Percentiles rank a stretch among this genome's conserved stretches.
Conservation (phyloP, 1,140 invertebrate species). For the fruit fly (Drosophila melanogaster) region DNA sequence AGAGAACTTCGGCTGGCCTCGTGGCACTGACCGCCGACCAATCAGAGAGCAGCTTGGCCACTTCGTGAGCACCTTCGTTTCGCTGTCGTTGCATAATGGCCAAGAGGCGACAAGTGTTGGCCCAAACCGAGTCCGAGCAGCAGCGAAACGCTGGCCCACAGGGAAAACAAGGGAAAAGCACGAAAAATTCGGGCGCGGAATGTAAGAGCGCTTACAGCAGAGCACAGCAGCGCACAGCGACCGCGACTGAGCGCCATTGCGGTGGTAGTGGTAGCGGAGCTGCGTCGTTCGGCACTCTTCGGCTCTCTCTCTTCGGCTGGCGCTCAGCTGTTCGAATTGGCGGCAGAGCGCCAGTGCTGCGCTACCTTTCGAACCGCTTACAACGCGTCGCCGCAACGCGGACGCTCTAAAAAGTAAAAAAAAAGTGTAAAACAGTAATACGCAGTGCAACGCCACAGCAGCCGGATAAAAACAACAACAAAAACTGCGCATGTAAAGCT, state of each 20-base stretch:
- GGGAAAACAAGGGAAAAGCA: slow-evolving; percentile 12
- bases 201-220: slow-evolving; percentile 47
- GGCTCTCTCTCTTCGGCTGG: slow-evolving; percentile 5
- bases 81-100: slow-evolving; percentile 72
- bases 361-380: slow-evolving; percentile 66
- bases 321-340: background rate
- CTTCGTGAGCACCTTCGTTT: slow-evolving; percentile 39
- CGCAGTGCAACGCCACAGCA: slow-evolving; percentile 35
- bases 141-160: slow-evolving; percentile 6
- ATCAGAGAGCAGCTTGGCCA: slow-evolving; percentile 55
- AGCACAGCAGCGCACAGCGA: slow-evolving; percentile 30
- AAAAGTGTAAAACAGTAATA: slow-evolving; percentile 15
- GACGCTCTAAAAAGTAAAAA: slow-evolving; percentile 27
- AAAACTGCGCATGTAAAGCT: slow-evolving; percentile 58
- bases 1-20: slow-evolving; percentile 51
- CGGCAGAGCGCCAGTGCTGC: slow-evolving; percentile 48
- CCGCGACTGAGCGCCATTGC: background rate
- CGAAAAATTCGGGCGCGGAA: slow-evolving; percentile 45
- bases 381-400: slow-evolving; percentile 61
- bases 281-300: background rate
- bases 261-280: background rate
- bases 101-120: slow-evolving; percentile 48
- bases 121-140: slow-evolving; percentile 5
- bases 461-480: slow-evolving; percentile 19
- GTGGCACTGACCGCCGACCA: slow-evolving; percentile 53